These are phyloP conservation scores for Anolis apletophallus DNA, from an alignment of 2,797 vertebrate species.

Conservation along the genomic window DNA sequence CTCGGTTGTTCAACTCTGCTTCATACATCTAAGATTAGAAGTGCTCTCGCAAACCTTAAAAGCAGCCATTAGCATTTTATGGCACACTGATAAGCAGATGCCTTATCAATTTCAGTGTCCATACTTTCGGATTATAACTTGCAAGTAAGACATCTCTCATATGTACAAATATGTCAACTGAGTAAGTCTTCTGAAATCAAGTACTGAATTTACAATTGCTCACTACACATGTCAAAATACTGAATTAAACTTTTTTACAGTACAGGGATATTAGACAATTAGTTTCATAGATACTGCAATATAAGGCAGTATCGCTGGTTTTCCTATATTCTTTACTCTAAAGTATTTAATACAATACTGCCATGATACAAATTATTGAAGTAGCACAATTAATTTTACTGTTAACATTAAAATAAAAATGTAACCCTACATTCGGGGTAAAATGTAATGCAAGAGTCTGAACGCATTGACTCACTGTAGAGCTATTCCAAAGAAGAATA, in stretches of 20 bases:
- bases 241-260: not conserved
- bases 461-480: not conserved
- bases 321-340: not conserved
- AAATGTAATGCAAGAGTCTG: not conserved
- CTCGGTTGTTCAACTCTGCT: conserved; percentile 23
- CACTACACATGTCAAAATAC: not conserved
- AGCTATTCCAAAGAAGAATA: accelerated
- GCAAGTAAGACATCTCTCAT: not conserved
- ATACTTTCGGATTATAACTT: not conserved
- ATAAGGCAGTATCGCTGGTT: not conserved
- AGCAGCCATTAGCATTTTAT: conserved; percentile 12
- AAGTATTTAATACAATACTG: not conserved
- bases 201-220: not conserved
- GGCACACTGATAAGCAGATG: conserved; percentile 18
- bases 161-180: not conserved
- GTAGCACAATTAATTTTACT: not conserved
- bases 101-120: not conserved
- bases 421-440: not conserved
- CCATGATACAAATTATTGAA: not conserved
- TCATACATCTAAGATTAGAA: conserved; percentile 32
- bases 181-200: not conserved
- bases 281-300: accelerated
- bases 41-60: conserved; percentile 8
- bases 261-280: not conserved
- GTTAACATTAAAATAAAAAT: not conserved